A percentile compares a stretch with the other conserved stretches of the same genome.
phyloP scores from a whole-genome alignment of 2,888 invertebrate genomes.

The Adelognathus sp. region DNA sequence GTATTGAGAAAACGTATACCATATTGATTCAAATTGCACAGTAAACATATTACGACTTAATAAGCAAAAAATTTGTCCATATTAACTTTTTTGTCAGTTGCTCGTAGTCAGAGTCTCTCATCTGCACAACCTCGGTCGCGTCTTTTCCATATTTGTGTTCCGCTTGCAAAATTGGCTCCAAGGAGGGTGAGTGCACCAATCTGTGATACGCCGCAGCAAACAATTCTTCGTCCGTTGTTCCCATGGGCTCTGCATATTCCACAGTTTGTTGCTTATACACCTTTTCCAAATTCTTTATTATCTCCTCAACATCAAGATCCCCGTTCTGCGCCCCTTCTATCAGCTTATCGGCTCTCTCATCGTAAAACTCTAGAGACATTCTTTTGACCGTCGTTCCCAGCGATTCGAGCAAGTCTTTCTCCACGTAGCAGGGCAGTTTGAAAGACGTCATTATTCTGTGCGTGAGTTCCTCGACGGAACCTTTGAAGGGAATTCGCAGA shows the following conservation, averaged over 20 bases:
- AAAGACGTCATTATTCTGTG: slow-evolving; percentile 87
- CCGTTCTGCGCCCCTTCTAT: slow-evolving; percentile 85
- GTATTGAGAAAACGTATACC: too few relatives aligned
- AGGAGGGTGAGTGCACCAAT: slow-evolving; percentile 91
- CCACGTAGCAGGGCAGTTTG: slow-evolving; percentile 87
- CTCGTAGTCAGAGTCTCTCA: slow-evolving; percentile 88
- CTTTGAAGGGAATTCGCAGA: slow-evolving; percentile 84
- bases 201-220: slow-evolving; percentile 93
- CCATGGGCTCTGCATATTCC: slow-evolving; percentile 91
- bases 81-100: slow-evolving; percentile 85
- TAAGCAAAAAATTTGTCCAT: not conserved
- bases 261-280: slow-evolving; percentile 90
- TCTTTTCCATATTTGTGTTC: slow-evolving; percentile 94
- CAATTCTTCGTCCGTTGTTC: slow-evolving; percentile 92
- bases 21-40: too few relatives aligned
- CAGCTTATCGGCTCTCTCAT: slow-evolving; percentile 85
- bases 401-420: slow-evolving; percentile 85
- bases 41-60: not conserved
- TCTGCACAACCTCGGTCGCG: slow-evolving; percentile 87
- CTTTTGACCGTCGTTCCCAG: slow-evolving; percentile 85
- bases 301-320: slow-evolving; percentile 87
- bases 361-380: slow-evolving; percentile 87
- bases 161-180: slow-evolving; percentile 93
- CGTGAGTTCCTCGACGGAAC: slow-evolving; percentile 85
- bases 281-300: slow-evolving; percentile 91